Conservation (phyloP, 2,113 vertebrate species). For the Tricholaema leucomelas region DNA sequence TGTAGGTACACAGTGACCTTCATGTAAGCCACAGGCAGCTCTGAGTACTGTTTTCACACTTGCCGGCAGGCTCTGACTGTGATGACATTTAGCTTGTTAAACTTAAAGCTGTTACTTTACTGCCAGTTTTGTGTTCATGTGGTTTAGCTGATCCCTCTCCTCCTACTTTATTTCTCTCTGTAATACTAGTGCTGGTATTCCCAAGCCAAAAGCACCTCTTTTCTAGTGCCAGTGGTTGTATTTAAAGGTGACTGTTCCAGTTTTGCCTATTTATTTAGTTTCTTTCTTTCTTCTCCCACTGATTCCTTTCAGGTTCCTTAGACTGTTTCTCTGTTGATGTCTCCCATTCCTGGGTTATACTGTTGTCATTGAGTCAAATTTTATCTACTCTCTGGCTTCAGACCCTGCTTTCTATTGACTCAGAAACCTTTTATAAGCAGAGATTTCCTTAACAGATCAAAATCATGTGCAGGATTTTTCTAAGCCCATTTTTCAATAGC, state of each 20-base stretch:
- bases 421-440: neutral
- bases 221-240: neutral
- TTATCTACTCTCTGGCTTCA: neutral
- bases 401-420: neutral
- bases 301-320: neutral
- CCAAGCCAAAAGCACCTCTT: neutral
- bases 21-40: neutral
- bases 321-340: neutral
- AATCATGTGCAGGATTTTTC: neutral
- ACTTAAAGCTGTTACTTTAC: neutral
- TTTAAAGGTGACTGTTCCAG: neutral
- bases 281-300: too few relatives aligned
- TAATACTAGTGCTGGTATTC: neutral
- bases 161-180: neutral
- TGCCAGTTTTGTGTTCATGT: neutral
- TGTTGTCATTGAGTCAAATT: neutral
- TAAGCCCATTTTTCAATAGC: neutral
- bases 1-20: conserved; percentile 29
- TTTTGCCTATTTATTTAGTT: neutral
- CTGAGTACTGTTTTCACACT: neutral
- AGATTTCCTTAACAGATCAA: neutral
- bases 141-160: neutral
- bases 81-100: neutral
- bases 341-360: neutral
- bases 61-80: neutral